Percentiles rank a stretch among this genome's conserved stretches.
These are phyloP conservation scores for Synaphobranchus kaupii DNA, from an alignment of 2,797 vertebrate genomes.

Conservation along the genomic window DNA sequence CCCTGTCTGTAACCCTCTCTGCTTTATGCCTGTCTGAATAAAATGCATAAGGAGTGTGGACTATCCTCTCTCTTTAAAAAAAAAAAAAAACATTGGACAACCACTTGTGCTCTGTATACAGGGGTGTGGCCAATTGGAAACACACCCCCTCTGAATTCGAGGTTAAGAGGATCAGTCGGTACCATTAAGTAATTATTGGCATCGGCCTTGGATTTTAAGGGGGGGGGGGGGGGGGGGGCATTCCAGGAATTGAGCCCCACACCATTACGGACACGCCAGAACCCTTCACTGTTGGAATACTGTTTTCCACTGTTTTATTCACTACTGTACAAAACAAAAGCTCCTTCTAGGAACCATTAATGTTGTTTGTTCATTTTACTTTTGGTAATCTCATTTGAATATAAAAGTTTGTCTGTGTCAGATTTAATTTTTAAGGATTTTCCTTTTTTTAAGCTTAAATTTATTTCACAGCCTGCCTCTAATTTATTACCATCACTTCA, in stretches of 20 bases:
- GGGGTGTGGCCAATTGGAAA: too few species aligned
- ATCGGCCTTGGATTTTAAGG: not conserved
- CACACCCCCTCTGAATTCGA: not conserved
- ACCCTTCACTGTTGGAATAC: not conserved
- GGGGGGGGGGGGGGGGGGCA: too few species aligned
- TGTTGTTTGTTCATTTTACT: slow-evolving; percentile 8
- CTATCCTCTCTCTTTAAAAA: too few species aligned
- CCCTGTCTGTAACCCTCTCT: too few species aligned
- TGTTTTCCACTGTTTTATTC: not conserved
- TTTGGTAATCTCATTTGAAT: slow-evolving; percentile 15
- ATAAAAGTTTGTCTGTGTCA: not conserved
- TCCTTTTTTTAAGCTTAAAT: slow-evolving; percentile 10
- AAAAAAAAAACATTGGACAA: not conserved
- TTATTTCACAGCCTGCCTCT: slow-evolving; percentile 33
- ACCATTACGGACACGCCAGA: not conserved
- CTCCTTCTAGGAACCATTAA: not conserved
- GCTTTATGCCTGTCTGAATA: too few species aligned
- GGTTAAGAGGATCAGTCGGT: not conserved
- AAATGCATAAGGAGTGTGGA: too few species aligned
- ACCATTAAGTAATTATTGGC: not conserved
- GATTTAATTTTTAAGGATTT: not conserved
- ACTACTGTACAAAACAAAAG: not conserved
- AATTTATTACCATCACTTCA: slow-evolving; percentile 29
- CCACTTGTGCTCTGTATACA: too few species aligned
- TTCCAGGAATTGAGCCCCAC: too few species aligned